A percentile compares a stretch with the other conserved stretches of the same genome.
Conservation (phyloP, 2,113 vertebrate genomes). For the Lepidothrix coronata region DNA sequence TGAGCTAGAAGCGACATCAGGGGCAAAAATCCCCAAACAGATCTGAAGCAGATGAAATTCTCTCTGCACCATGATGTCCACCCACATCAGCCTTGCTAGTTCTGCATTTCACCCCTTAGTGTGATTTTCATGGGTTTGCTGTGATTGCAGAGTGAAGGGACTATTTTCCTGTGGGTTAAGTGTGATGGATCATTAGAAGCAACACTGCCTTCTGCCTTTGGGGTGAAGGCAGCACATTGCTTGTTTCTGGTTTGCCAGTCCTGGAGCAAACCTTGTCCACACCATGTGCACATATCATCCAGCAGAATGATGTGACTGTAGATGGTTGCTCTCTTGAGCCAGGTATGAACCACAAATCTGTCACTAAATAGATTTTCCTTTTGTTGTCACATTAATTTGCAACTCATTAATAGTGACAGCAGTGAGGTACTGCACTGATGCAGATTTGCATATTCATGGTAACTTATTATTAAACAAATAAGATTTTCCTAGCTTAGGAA, state of each 20-base stretch:
- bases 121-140: slow-evolving; percentile 8
- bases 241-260: neutral
- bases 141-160: neutral
- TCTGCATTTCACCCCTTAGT: neutral
- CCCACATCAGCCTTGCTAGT: neutral
- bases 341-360: slow-evolving; percentile 71
- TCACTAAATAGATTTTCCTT: slow-evolving; percentile 82
- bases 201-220: slow-evolving; percentile 7
- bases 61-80: neutral
- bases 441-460: slow-evolving; percentile 83
- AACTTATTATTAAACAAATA: slow-evolving; percentile 85
- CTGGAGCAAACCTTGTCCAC: neutral
- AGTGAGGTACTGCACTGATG: slow-evolving; percentile 75
- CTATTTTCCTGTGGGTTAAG: slow-evolving; percentile 15
- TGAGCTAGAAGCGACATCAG: neutral
- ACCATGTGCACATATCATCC: neutral
- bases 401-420: slow-evolving; percentile 84
- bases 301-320: neutral
- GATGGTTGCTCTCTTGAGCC: slow-evolving; percentile 61
- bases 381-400: slow-evolving; percentile 84
- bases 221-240: accelerated
- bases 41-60: slow-evolving; percentile 8
- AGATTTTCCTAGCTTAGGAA: slow-evolving; percentile 78
- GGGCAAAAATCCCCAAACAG: neutral
- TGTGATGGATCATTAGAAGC: slow-evolving; percentile 11